phyloP scores from a whole-genome alignment of 2,797 vertebrate genomes.

The Antrozous pallidus region DNA sequence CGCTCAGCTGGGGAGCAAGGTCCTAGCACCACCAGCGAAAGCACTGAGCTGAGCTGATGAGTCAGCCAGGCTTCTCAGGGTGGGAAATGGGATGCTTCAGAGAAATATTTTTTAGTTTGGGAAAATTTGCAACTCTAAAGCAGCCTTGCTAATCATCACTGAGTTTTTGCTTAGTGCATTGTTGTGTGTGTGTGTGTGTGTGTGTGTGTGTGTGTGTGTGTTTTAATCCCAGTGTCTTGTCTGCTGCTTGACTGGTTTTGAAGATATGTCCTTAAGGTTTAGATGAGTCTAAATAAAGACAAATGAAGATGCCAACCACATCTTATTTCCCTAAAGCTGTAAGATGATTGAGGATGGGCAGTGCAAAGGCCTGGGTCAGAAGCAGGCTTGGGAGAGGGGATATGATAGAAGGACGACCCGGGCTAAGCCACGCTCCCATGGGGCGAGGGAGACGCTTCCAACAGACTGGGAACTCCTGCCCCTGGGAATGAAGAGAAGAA shows the following conservation, averaged over 20 bases:
- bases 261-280: neutral
- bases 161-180: neutral
- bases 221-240: neutral
- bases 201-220: too few relatives aligned
- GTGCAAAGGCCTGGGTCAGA: neutral
- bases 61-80: constrained; percentile 60
- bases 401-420: neutral
- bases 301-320: neutral
- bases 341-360: neutral
- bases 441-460: neutral
- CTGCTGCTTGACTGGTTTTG: neutral
- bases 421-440: neutral
- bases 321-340: neutral
- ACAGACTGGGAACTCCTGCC: neutral
- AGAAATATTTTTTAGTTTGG: neutral
- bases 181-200: too few relatives aligned
- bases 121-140: neutral
- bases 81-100: constrained; percentile 17
- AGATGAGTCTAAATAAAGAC: neutral
- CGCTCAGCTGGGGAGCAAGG: constrained; percentile 54
- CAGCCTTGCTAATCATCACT: neutral
- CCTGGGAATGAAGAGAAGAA: neutral
- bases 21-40: constrained; percentile 74
- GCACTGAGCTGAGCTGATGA: constrained; percentile 52
- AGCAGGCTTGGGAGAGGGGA: neutral